phyloP scores from a whole-genome alignment of 1,140 invertebrate genomes.

The Cotesia chilonis region DNA sequence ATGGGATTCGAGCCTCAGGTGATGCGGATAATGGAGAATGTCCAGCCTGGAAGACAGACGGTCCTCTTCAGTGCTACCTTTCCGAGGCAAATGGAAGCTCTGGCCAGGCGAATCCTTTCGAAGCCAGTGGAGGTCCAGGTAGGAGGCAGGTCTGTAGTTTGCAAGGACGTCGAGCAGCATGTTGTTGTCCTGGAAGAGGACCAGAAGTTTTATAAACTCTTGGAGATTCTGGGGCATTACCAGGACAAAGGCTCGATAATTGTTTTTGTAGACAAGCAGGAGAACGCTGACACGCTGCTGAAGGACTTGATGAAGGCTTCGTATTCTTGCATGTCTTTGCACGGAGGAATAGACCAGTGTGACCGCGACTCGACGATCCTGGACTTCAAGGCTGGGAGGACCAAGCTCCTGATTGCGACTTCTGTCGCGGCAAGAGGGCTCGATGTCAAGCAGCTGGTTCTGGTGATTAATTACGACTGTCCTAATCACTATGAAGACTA shows the following conservation, averaged over 20 bases:
- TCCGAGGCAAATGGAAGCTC: constrained; percentile 97
- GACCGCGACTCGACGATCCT: constrained; percentile 97
- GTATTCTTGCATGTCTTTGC: constrained; percentile 94
- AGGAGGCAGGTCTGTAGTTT: constrained; percentile 97
- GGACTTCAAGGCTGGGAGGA: constrained; percentile 96
- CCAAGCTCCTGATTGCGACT: constrained; percentile 87
- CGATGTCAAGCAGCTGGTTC: constrained; percentile 97
- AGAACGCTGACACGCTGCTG: constrained; percentile 93
- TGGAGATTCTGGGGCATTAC: constrained; percentile 95
- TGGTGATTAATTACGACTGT: constrained; percentile 99
- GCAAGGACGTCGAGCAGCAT: constrained; percentile 97
- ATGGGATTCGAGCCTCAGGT: constrained; percentile 99
- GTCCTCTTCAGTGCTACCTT: constrained; percentile 99
- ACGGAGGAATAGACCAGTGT: constrained; percentile 99
- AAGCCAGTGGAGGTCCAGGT: constrained; percentile 98
- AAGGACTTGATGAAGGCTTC: constrained; percentile 97
- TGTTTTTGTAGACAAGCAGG: constrained; percentile 99
- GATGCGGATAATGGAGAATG: constrained; percentile 97
- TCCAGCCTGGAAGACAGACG: constrained; percentile 95
- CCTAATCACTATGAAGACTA: constrained; percentile 99
- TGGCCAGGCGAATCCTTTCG: constrained; percentile 91
- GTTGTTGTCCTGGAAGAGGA: constrained; percentile 95
- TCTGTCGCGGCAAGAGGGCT: constrained; percentile 96
- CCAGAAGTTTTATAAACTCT: constrained; percentile 95
- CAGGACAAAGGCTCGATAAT: constrained; percentile 93